Conservation (phyloP, 2,113 vertebrate genomes). For the Chauna torquata region DNA sequence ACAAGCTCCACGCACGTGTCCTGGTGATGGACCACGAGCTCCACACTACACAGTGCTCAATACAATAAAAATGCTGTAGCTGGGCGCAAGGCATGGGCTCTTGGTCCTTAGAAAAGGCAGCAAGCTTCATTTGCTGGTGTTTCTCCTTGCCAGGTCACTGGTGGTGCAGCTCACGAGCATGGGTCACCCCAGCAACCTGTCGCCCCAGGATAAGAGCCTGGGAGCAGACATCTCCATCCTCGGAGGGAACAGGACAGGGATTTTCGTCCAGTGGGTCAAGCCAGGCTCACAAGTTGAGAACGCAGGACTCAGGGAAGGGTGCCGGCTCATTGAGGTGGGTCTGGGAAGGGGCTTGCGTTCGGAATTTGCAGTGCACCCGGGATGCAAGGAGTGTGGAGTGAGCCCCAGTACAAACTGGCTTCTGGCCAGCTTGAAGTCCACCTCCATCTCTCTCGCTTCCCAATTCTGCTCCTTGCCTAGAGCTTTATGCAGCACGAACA, state of each 20-base stretch:
- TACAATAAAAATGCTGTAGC: background rate
- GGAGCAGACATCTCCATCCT: conserved; percentile 79
- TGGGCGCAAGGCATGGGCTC: background rate
- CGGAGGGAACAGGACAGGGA: conserved; percentile 84
- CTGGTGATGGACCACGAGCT: background rate
- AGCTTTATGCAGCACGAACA: background rate
- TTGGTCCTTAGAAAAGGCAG: background rate
- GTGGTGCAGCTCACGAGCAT: conserved; percentile 66
- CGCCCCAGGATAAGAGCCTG: conserved; percentile 67
- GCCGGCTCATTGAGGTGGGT: conserved; percentile 84
- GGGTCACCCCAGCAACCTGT: conserved; percentile 42
- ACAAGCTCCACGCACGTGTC: background rate
- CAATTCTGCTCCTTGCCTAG: background rate
- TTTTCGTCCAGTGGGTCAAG: conserved; percentile 85
- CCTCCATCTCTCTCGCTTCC: background rate
- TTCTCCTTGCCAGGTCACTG: conserved; percentile 72
- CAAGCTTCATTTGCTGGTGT: background rate
- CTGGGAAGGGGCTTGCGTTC: background rate
- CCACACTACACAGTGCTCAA: background rate
- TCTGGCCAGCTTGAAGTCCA: background rate
- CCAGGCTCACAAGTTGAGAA: conserved; percentile 81
- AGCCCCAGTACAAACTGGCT: background rate
- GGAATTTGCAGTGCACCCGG: background rate
- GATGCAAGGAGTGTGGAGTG: background rate
- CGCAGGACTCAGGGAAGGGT: conserved; percentile 82